phyloP scores from a whole-genome alignment of 2,113 vertebrate genomes.

The Phoenicopterus ruber region DNA sequence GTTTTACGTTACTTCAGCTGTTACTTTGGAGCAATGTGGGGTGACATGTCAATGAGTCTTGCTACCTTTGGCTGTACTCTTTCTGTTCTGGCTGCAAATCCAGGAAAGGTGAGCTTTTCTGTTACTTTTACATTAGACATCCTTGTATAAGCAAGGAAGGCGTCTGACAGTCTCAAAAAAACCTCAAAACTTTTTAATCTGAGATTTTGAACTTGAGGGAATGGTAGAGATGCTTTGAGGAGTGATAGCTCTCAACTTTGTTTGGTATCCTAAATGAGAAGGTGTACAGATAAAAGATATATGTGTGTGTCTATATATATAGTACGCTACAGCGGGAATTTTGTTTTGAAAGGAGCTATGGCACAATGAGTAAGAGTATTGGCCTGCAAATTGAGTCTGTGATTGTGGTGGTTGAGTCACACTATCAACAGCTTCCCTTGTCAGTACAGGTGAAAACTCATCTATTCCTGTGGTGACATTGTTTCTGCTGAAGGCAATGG shows the following conservation, averaged over 20 bases:
- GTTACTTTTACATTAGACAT: background rate
- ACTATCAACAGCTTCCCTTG: background rate
- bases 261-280: background rate
- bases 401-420: background rate
- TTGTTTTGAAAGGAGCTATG: background rate
- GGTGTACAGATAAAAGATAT: background rate
- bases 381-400: background rate
- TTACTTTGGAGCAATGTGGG: background rate
- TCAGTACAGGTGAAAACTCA: background rate
- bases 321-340: background rate
- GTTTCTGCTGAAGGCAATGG: background rate
- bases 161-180: background rate
- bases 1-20: background rate
- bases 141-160: background rate
- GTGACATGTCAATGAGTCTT: background rate
- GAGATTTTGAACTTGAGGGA: background rate
- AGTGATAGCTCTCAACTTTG: background rate
- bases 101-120: background rate
- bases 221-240: rapidly evolving
- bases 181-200: background rate
- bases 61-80: background rate
- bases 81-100: background rate
- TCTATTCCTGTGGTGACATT: background rate
- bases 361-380: rapidly evolving
- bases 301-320: background rate